phyloP scores from a whole-genome alignment of 2,797 vertebrate species.

The Chaetophractus vellerosus region DNA sequence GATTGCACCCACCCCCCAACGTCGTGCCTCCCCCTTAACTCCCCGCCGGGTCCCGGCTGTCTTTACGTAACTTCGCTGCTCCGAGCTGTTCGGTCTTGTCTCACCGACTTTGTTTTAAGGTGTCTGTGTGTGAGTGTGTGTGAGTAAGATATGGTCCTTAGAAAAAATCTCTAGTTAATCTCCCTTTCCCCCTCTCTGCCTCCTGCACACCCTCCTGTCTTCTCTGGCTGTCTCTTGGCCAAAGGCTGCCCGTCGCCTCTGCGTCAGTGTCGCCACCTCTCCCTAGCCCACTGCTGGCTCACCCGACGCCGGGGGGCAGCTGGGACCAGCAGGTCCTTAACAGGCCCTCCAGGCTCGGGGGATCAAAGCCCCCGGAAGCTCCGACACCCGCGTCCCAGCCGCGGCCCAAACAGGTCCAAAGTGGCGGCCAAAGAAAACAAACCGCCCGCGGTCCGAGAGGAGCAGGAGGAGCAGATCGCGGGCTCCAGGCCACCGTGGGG shows the following conservation, averaged over 20 bases:
- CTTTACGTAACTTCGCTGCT: constrained; percentile 76
- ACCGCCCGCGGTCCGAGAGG: neutral
- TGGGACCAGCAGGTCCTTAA: constrained; percentile 88
- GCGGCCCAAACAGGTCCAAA: constrained; percentile 54
- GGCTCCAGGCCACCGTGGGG: neutral
- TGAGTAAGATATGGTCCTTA: constrained; percentile 22
- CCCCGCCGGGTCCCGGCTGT: constrained; percentile 73
- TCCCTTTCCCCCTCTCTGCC: neutral
- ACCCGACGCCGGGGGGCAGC: constrained; percentile 87
- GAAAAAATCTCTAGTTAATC: neutral
- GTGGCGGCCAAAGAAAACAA: constrained; percentile 66
- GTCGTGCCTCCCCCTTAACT: constrained; percentile 41
- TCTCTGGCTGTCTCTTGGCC: neutral
- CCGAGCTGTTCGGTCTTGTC: constrained; percentile 82
- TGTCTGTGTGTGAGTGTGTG: constrained; percentile 18
- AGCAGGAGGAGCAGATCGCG: neutral
- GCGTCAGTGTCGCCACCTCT: neutral
- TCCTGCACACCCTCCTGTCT: neutral
- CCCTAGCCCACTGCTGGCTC: constrained; percentile 6
- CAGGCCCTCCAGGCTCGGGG: constrained; percentile 84
- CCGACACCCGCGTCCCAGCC: constrained; percentile 64
- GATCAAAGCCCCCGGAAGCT: constrained; percentile 84
- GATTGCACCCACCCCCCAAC: constrained; percentile 54
- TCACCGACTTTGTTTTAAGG: constrained; percentile 81
- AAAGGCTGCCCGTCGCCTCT: neutral